Percentiles rank a stretch among this genome's conserved stretches.
phyloP scores from a whole-genome alignment of 2,113 vertebrate species.

The Xerus inauris region DNA sequence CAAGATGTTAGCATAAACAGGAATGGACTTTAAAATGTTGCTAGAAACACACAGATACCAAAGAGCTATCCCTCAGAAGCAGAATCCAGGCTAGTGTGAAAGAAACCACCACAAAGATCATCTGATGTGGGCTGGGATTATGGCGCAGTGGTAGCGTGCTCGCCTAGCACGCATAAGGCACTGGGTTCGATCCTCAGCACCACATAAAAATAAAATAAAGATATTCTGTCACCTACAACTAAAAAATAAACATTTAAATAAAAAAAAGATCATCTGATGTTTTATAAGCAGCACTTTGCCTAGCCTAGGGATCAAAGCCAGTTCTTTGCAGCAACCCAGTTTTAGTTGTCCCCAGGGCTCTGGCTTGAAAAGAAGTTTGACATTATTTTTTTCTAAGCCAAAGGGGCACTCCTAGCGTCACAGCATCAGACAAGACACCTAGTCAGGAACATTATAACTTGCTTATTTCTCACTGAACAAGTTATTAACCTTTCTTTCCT shows the following conservation, averaged over 20 bases:
- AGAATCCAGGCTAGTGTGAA: background rate
- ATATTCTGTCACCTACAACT: too few species aligned
- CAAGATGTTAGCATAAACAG: background rate
- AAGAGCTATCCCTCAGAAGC: constrained; percentile 16
- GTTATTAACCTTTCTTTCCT: constrained; percentile 8
- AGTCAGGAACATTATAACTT: background rate
- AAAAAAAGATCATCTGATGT: constrained; percentile 33
- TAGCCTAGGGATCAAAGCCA: constrained; percentile 43
- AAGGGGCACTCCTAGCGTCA: background rate
- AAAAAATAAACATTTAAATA: too few species aligned
- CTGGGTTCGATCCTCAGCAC: too few species aligned
- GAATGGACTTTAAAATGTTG: constrained; percentile 5
- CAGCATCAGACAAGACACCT: background rate
- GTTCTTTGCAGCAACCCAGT: constrained; percentile 10
- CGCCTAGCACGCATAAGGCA: too few species aligned
- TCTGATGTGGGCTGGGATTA: too few species aligned
- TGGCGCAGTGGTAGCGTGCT: too few species aligned
- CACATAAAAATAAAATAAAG: too few species aligned
- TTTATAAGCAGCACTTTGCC: constrained; percentile 32
- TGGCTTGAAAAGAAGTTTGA: constrained; percentile 44
- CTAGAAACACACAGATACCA: background rate
- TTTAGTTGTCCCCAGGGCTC: constrained; percentile 46
- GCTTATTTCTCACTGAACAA: constrained; percentile 44
- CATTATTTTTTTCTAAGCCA: constrained; percentile 50
- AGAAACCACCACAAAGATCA: constrained; percentile 30